Conservation (phyloP, 2,113 vertebrate species). For the Lonchura striata region DNA sequence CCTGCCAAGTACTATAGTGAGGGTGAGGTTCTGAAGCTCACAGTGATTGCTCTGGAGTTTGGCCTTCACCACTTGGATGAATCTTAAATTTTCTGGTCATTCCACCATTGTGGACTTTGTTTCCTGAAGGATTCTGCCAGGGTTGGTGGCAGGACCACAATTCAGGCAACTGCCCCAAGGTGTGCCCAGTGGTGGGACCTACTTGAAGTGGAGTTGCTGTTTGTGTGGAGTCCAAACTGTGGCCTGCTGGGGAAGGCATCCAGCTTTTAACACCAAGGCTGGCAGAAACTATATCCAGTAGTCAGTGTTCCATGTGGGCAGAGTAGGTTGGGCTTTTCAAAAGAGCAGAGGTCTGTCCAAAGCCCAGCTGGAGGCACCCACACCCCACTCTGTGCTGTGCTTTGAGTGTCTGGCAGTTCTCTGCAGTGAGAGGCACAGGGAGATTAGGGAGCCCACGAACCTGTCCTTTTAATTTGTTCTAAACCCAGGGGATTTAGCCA, state of each 20-base stretch:
- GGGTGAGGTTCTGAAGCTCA: neutral
- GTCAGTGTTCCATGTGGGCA: neutral
- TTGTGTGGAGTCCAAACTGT: neutral
- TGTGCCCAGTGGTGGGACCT: neutral
- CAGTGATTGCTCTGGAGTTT: neutral
- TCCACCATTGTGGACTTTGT: neutral
- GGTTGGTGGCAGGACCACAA: neutral
- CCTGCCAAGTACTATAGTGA: neutral
- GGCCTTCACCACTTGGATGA: neutral
- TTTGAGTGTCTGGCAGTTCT: neutral
- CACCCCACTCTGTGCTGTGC: neutral
- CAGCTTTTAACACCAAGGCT: neutral
- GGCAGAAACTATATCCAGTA: neutral
- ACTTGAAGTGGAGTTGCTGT: neutral
- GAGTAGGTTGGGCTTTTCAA: neutral
- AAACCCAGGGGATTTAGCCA: neutral
- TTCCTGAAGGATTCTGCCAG: neutral
- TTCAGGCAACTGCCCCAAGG: accelerated
- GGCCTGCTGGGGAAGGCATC: neutral
- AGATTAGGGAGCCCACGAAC: neutral
- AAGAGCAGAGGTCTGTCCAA: neutral
- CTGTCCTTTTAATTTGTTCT: neutral
- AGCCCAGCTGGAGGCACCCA: neutral
- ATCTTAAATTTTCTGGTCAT: neutral
- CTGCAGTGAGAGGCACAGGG: neutral